Percentiles rank a stretch among this genome's conserved stretches.
Evolutionary conservation across 2,888 invertebrate genomes (phyloP).

Genomic region (Eumacrocentrus americanus): DNA sequence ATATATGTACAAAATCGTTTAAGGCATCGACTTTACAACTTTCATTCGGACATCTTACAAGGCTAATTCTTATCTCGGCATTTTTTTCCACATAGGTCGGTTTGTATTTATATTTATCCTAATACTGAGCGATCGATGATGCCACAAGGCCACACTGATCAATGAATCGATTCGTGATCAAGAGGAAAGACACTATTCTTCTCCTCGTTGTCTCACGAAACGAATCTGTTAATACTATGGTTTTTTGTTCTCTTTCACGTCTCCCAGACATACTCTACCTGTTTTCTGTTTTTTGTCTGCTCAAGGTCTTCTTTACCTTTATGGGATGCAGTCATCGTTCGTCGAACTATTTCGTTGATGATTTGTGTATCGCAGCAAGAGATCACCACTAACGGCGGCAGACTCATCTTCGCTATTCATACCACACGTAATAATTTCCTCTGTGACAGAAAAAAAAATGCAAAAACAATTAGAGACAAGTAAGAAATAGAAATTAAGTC

Average conservation of each 20-base stretch:
- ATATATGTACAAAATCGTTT: slow-evolving; percentile 4
- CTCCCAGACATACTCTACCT: slow-evolving; percentile 5
- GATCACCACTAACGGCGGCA: slow-evolving; percentile 49
- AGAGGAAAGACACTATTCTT: slow-evolving; percentile 10
- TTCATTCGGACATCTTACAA: slow-evolving; percentile 7
- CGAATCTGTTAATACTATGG: slow-evolving; percentile 37
- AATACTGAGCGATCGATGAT: slow-evolving; percentile 29
- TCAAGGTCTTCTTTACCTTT: slow-evolving; percentile 4
- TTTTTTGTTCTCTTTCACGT: slow-evolving; percentile 23
- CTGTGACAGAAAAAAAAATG: slow-evolving; percentile 35
- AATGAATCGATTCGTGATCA: slow-evolving; percentile 20
- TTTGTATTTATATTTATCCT: slow-evolving; percentile 23
- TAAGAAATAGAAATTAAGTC: not conserved
- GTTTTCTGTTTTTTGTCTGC: slow-evolving; percentile 3
- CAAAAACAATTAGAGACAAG: not conserved
- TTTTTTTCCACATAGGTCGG: not conserved
- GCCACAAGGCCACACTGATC: slow-evolving; percentile 22
- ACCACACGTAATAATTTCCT: slow-evolving; percentile 48
- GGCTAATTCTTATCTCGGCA: slow-evolving; percentile 3
- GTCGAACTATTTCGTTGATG: slow-evolving; percentile 52
- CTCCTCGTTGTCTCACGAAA: slow-evolving; percentile 4
- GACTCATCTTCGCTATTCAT: slow-evolving; percentile 52
- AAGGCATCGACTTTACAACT: not conserved
- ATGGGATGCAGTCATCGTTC: slow-evolving; percentile 38
- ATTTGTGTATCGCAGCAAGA: slow-evolving; percentile 56